phyloP scores from a whole-genome alignment of 2,797 vertebrate genomes.

The Phrynocephalus forsythii region DNA sequence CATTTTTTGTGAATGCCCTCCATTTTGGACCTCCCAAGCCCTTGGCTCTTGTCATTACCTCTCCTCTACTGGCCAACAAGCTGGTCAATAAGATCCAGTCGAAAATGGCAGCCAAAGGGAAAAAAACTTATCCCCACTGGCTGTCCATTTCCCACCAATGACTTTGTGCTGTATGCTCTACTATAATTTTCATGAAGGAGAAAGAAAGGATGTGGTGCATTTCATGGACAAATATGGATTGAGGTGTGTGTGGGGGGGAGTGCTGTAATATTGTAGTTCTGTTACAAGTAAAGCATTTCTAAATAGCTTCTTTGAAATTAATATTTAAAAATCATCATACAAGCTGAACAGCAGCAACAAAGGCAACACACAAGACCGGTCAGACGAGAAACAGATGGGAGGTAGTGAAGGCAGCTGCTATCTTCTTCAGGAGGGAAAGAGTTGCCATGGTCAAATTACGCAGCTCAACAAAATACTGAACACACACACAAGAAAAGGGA shows the following conservation, averaged over 20 bases:
- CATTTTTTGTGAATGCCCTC: slow-evolving; percentile 36
- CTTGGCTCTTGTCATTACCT: slow-evolving; percentile 6
- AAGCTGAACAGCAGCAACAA: not conserved
- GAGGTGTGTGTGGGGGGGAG: no score
- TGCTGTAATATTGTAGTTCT: not conserved
- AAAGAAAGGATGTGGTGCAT: slow-evolving; percentile 44
- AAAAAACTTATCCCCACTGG: not conserved
- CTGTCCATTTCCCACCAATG: slow-evolving; percentile 33
- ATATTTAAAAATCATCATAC: not conserved
- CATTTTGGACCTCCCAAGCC: slow-evolving; percentile 21
- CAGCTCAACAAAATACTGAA: not conserved
- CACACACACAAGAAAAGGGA: not conserved
- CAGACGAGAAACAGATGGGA: no score
- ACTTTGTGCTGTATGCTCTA: slow-evolving; percentile 58
- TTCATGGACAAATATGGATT: not conserved
- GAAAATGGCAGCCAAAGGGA: not conserved
- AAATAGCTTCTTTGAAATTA: not conserved
- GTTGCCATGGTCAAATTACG: not conserved
- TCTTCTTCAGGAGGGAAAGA: not conserved
- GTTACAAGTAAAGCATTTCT: not conserved
- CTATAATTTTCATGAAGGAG: slow-evolving; percentile 59
- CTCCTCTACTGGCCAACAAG: not conserved
- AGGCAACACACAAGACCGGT: not conserved
- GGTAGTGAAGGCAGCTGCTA: not conserved
- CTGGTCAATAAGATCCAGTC: not conserved